phyloP scores from a whole-genome alignment of 2,888 invertebrate species.

The Tipula vernalis region DNA sequence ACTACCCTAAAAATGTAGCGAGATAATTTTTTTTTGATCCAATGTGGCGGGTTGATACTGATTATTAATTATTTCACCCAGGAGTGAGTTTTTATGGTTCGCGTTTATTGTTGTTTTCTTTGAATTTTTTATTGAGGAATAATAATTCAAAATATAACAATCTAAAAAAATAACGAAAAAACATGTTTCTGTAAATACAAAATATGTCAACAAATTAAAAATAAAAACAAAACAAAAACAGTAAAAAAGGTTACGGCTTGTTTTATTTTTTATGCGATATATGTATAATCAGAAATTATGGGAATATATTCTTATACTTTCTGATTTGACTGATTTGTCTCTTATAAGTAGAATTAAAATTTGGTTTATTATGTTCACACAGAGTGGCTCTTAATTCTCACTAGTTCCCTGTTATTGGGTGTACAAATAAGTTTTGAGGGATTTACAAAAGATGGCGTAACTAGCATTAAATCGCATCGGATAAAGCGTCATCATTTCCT shows the following conservation, averaged over 20 bases:
- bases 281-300: no score
- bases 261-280: not conserved
- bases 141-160: not conserved
- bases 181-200: not conserved
- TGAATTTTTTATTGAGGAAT: not conserved
- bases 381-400: no score
- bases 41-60: not conserved
- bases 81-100: not conserved
- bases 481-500: no score
- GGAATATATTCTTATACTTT: no score
- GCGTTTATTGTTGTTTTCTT: not conserved
- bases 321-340: no score
- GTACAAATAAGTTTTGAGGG: no score
- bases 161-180: not conserved
- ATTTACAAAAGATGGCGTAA: no score
- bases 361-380: no score
- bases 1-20: not conserved
- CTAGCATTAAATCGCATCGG: no score
- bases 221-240: not conserved
- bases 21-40: not conserved
- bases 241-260: not conserved
- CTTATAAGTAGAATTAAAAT: no score
- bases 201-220: not conserved
- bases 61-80: not conserved
- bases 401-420: no score